Evolutionary conservation across 2,797 vertebrate genomes (phyloP).

Genomic region (Esox lucius): DNA sequence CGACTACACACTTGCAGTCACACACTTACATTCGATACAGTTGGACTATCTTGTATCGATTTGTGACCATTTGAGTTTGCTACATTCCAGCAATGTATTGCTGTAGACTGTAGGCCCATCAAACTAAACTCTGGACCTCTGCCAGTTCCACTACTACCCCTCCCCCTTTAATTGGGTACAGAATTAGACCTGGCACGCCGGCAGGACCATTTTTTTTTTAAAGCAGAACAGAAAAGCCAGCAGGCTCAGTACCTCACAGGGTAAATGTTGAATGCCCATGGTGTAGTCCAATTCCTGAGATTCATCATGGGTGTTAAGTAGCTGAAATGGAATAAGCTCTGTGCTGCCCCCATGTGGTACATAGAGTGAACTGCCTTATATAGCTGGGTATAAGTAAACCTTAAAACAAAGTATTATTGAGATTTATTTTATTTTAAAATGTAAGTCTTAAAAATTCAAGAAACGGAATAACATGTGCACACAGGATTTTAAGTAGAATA

Average conservation of each 20-base stretch:
- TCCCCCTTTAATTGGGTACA: not conserved
- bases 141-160: no score
- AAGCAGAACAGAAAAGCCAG: no score
- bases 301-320: not conserved
- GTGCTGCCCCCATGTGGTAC: slow-evolving; percentile 54
- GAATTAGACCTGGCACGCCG: not conserved
- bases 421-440: slow-evolving; percentile 71
- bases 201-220: no score
- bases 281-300: no score
- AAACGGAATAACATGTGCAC: slow-evolving; percentile 58
- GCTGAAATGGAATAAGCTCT: slow-evolving; percentile 22
- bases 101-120: not conserved
- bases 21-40: not conserved
- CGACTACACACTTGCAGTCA: no score
- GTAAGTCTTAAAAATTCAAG: slow-evolving; percentile 70
- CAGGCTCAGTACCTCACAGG: no score
- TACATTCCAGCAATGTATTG: not conserved
- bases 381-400: not conserved
- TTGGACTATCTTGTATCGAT: not conserved
- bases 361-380: not conserved
- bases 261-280: no score
- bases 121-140: no score
- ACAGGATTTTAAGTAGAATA: slow-evolving; percentile 58
- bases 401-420: not conserved
- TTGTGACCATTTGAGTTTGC: not conserved